Percentiles rank a stretch among this genome's conserved stretches.
Conservation (phyloP, 2,113 vertebrate species). For the Chrysochloris asiatica region DNA sequence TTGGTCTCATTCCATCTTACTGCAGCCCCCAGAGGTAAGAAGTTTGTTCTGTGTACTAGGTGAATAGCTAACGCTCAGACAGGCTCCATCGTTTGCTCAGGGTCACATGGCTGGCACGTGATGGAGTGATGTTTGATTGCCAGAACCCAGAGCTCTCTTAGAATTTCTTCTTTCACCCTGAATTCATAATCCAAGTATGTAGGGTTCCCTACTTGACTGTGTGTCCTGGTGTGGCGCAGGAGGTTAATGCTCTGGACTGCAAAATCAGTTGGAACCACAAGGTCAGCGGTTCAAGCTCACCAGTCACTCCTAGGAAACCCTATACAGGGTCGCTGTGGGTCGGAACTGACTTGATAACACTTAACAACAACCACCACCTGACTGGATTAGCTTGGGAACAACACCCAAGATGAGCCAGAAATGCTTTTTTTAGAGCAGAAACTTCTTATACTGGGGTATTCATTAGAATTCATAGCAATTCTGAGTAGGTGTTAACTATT, state of each 20-base stretch:
- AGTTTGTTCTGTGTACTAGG: conserved; percentile 36
- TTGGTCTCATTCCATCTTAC: conserved; percentile 24
- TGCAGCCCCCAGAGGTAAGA: conserved; percentile 49
- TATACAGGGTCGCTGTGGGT: too few species aligned
- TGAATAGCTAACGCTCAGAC: conserved; percentile 25
- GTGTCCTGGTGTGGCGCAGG: too few species aligned
- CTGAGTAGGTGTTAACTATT: not conserved
- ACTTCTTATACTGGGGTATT: not conserved
- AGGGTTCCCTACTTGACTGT: not conserved
- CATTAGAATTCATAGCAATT: conserved; percentile 10
- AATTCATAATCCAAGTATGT: conserved; percentile 28
- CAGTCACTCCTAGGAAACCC: too few species aligned
- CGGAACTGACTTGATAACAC: too few species aligned
- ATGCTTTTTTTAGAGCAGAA: conserved; percentile 40
- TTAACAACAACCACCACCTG: too few species aligned
- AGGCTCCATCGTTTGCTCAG: not conserved
- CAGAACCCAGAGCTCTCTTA: conserved; percentile 2
- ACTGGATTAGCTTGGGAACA: conserved; percentile 10
- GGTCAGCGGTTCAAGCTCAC: too few species aligned
- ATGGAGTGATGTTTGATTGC: conserved; percentile 13
- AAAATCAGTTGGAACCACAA: too few species aligned
- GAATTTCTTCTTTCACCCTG: conserved; percentile 17
- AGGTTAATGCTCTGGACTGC: too few species aligned
- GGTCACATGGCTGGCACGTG: not conserved
- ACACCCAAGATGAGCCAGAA: not conserved